Evolutionary conservation across 1,140 invertebrate species (phyloP), one percentile per base, ranked within the genome.

Genomic region (Hylaeus anthracinus): DNA sequence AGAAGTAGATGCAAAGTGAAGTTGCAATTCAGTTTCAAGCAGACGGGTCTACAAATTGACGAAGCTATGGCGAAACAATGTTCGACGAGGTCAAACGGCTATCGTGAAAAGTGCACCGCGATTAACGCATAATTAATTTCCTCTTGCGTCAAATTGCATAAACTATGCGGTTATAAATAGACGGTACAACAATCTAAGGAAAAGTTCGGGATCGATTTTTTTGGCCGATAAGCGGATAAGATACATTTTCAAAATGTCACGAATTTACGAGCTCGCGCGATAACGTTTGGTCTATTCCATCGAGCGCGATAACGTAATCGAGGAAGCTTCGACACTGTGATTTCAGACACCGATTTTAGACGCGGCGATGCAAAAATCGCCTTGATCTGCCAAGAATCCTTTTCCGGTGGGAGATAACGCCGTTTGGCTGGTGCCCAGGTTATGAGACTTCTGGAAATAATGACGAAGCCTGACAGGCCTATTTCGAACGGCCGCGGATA

Each of bases 51-150:
- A 51, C 51, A 73, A 73, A 79, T n/a, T 37, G 43, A 61, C 26
- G 26, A 6, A 65, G 61, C 61, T 65, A 64, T 64, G 77, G 66
- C 51, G 70, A 73, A 79, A 73, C 76, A 72, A 78, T 78, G 60
- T 65, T 58, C 61, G 43, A 73, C 71, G 77, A 58, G 77, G 77
- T 79, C 77, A 73, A 45, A 58, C 61, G 77, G 77, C 73, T 79
- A 79, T 79, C 77, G 53, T 63, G 71, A 71, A 79, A 79, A 79
- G 73, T 79, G 69, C 53, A 73, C 5, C 69, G 70, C 69, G 77
- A 79, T 79, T 79, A 73, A 41, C 71, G 51, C 45, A 73, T 79
- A 79, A 79, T 79, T 79, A 79, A 79, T 79, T 79, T 79, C 61
- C 77, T 66, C 37, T 39, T 41, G 77, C 71, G 71, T 60, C 51